Evolutionary conservation across 2,888 invertebrate genomes (phyloP).

Genomic region (Lissocephala sabroskyi): DNA sequence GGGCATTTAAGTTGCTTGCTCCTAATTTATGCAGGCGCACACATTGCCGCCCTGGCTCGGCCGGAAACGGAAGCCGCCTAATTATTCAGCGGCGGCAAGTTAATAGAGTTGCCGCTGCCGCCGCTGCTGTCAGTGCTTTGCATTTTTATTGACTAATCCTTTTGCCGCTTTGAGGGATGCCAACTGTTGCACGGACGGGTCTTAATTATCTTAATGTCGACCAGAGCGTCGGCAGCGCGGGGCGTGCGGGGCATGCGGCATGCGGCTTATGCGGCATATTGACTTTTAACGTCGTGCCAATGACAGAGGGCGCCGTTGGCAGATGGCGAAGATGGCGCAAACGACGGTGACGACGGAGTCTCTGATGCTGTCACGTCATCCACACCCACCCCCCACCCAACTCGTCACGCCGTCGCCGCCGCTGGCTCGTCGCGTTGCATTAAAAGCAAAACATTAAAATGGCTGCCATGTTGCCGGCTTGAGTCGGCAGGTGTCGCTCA

Average conservation of each 20-base stretch:
- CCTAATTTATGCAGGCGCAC: slow-evolving; percentile 28
- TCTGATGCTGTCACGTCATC: background rate
- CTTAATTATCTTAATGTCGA: slow-evolving; percentile 56
- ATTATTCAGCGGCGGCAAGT: slow-evolving; percentile 23
- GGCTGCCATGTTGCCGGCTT: slow-evolving; percentile 34
- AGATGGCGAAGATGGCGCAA: too few species aligned
- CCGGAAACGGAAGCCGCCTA: slow-evolving; percentile 17
- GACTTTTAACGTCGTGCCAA: slow-evolving; percentile 29
- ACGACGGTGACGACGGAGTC: background rate
- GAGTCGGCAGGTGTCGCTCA: slow-evolving; percentile 46
- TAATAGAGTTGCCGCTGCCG: slow-evolving; percentile 17
- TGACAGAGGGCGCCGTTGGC: background rate
- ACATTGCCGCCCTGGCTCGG: slow-evolving; percentile 1
- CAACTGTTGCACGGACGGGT: slow-evolving; percentile 9
- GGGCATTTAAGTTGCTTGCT: background rate
- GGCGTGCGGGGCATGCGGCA: slow-evolving; percentile 20
- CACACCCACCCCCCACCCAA: background rate
- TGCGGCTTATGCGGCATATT: slow-evolving; percentile 40
- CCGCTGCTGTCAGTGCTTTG: slow-evolving; percentile 6
- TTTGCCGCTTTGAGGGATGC: slow-evolving; percentile 8
- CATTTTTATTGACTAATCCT: slow-evolving; percentile 28
- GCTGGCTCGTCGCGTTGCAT: slow-evolving; percentile 49
- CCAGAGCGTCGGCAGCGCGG: too few species aligned
- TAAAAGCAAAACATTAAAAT: slow-evolving; percentile 45
- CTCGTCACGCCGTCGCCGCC: background rate